Base-by-base conservation (phyloP, 1,140 invertebrate genomes). In the Scylla paramamosain region DNA sequence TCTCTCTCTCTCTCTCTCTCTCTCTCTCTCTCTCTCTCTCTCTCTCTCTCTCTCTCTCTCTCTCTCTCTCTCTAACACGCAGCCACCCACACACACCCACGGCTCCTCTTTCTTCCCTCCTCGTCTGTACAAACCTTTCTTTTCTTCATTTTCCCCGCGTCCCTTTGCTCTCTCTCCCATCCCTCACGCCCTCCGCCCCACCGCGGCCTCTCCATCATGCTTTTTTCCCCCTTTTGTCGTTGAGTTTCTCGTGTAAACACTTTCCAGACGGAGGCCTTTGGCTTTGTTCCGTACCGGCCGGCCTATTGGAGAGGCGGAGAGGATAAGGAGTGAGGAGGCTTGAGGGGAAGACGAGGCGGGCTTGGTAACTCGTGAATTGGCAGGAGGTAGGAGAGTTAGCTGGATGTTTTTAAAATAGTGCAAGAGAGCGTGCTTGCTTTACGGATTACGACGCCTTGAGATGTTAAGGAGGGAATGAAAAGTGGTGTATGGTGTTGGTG, bases 201-300 rank as follows among this genome's bases (percentile, higher is more conserved):
- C 20, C 8, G 16, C 20, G 1, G 20, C 67, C 25, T 77, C 67
- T 77, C 67, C 67, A 77, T 77, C 67, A 77, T 77, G 67, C 6
- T n/a, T 77, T 77, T 77, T 77, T 77, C 20, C 20, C 1, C n/a
- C 67, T 20, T 77, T 77, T 77, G 67, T 77, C 67, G 67, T 77
- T 77, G 67, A 77, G 67, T 77, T 77, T 77, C 67, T 77, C 67
- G 10, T 77, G 67, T 77, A 77, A 77, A 77, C 67, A 77, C 67
- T 77, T 77, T n/a, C 67, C 67, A 77, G 67, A 77, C 67, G 12
- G n/a, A 77, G 67, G 67, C 67, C 8, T n/a, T n/a, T 77, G 67
- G 67, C 67, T 77, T 77, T 77, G 67, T 77, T 77, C 67, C n/a
- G 20, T 7, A n/a, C 67, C 67, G n/a, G 67, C 67, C n/a, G 20